Evolutionary conservation across 2,888 invertebrate genomes (phyloP).

Genomic region (Aphelenchoides bicaudatus): DNA sequence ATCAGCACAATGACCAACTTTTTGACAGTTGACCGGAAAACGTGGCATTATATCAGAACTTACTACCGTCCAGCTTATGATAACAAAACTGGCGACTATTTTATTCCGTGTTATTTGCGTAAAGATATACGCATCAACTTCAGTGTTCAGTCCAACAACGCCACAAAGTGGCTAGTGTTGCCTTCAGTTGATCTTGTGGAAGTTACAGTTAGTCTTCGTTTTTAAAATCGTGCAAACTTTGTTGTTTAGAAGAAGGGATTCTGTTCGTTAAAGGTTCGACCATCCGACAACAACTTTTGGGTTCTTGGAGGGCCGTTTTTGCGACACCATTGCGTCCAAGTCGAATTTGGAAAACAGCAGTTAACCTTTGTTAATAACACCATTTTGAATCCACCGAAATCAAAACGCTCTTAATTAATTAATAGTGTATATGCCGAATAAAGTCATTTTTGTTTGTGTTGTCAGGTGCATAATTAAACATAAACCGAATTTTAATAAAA

Average conservation of each 20-base stretch:
- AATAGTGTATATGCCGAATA: too few relatives aligned
- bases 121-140: background rate
- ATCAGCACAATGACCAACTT: constrained; percentile 1
- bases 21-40: background rate
- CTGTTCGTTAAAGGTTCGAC: constrained; percentile 8
- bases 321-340: constrained; percentile 17
- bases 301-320: constrained; percentile 7
- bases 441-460: background rate
- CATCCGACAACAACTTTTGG: background rate
- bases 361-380: constrained; percentile 6
- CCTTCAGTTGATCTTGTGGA: constrained; percentile 1
- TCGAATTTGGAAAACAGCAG: constrained; percentile 1
- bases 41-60: background rate
- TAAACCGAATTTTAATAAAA: background rate
- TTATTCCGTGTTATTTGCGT: background rate
- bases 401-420: too few relatives aligned
- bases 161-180: background rate
- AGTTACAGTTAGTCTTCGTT: background rate
- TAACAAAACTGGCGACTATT: background rate
- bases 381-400: constrained; percentile 3
- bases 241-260: too few relatives aligned
- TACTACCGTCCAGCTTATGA: constrained; percentile 1
- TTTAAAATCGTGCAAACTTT: background rate
- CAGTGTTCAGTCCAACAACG: background rate
- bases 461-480: background rate